Evolutionary conservation across 2,797 vertebrate genomes (phyloP).

Genomic region (Clarias platycephalus): DNA sequence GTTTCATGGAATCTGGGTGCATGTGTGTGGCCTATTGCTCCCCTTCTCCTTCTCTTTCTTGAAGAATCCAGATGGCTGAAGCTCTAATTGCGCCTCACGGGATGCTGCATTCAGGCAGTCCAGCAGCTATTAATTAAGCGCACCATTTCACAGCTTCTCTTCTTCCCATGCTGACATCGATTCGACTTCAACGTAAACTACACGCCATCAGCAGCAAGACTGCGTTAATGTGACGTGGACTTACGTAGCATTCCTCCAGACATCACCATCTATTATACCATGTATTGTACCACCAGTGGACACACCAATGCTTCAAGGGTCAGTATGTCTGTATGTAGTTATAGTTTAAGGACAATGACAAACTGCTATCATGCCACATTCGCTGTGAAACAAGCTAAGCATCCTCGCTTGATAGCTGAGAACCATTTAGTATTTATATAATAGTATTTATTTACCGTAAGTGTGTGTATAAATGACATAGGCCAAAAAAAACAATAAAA

Average conservation of each 20-base stretch:
- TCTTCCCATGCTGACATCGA: conserved; percentile 5
- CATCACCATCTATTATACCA: background rate
- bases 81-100: conserved; percentile 58
- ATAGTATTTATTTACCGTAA: background rate
- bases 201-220: conserved; percentile 19
- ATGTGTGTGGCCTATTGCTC: conserved; percentile 48
- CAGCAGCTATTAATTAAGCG: conserved; percentile 56
- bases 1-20: conserved; percentile 32
- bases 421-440: too few species aligned
- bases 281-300: background rate
- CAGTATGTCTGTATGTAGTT: background rate
- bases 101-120: conserved; percentile 55
- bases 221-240: conserved; percentile 12
- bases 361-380: background rate
- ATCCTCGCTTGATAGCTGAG: background rate
- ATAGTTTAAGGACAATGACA: background rate
- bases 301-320: background rate
- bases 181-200: conserved; percentile 9
- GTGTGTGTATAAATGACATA: background rate
- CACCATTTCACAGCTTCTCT: conserved; percentile 51
- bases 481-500: background rate
- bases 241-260: background rate
- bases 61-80: conserved; percentile 57
- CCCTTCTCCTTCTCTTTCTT: conserved; percentile 36
- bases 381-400: background rate